phyloP scores from a whole-genome alignment of 2,797 vertebrate genomes.

The Pseudochirops corinnae region DNA sequence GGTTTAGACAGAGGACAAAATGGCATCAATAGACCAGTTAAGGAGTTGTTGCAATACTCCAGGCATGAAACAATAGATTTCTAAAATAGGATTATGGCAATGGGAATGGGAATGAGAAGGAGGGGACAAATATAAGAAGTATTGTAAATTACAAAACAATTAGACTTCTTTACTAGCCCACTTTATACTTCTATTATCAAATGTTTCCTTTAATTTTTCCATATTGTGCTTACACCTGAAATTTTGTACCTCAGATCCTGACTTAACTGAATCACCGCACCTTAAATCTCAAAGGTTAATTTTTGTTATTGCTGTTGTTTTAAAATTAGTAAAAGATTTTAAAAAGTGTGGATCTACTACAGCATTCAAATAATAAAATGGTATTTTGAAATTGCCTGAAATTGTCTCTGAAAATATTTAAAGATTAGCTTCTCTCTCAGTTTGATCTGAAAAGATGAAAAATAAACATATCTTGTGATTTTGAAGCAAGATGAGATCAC shows the following conservation, averaged over 20 bases:
- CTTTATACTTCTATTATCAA: neutral
- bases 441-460: neutral
- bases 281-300: constrained; percentile 19
- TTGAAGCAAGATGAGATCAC: constrained; percentile 58
- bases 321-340: neutral
- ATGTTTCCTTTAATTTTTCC: neutral
- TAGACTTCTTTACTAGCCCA: neutral
- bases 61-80: neutral
- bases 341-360: neutral
- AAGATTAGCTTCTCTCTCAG: neutral
- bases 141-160: neutral
- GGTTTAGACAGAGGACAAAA: neutral
- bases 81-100: neutral
- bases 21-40: neutral
- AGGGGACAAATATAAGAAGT: neutral
- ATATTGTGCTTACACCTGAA: constrained; percentile 14
- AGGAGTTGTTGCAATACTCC: neutral
- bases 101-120: constrained; percentile 1
- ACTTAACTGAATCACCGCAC: neutral
- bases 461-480: neutral
- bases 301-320: constrained; percentile 23
- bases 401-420: neutral
- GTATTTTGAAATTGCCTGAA: neutral
- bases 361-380: neutral
- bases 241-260: constrained; percentile 27